These are phyloP conservation scores for Epistrophella euchroma DNA, from an alignment of 2,888 invertebrate species.

Conservation along the genomic window DNA sequence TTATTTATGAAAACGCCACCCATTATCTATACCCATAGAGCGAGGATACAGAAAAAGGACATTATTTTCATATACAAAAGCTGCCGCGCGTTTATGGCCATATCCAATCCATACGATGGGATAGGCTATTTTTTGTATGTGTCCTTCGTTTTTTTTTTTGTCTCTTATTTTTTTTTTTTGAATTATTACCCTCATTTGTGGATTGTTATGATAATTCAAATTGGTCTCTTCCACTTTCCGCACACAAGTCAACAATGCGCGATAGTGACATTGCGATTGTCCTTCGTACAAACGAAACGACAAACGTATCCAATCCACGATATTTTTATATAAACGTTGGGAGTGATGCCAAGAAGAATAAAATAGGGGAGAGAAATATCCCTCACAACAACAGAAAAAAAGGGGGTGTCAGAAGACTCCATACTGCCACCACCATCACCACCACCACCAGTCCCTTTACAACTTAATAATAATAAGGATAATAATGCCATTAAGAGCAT, in stretches of 20 bases:
- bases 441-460: constrained; percentile 46
- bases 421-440: not conserved
- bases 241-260: constrained; percentile 72
- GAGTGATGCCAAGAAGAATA: constrained; percentile 69
- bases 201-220: constrained; percentile 78
- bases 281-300: constrained; percentile 28
- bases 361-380: constrained; percentile 27
- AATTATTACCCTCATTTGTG: constrained; percentile 74
- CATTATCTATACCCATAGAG: not conserved
- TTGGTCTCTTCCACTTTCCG: constrained; percentile 76
- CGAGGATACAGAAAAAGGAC: constrained; percentile 20
- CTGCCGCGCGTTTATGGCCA: constrained; percentile 31
- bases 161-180: constrained; percentile 58
- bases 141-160: constrained; percentile 8
- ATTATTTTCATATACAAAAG: constrained; percentile 42
- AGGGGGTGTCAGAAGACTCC: constrained; percentile 55
- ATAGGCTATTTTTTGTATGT: constrained; percentile 8
- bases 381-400: not conserved
- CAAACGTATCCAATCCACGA: constrained; percentile 36
- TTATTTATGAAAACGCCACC: constrained; percentile 6
- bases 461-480: constrained; percentile 73
- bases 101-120: constrained; percentile 19
- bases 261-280: constrained; percentile 75
- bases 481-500: constrained; percentile 76
- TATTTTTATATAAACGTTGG: constrained; percentile 48